These are phyloP conservation scores for human DNA, from an alignment of 2,113 vertebrate genomes.

Conservation along the genomic window DNA sequence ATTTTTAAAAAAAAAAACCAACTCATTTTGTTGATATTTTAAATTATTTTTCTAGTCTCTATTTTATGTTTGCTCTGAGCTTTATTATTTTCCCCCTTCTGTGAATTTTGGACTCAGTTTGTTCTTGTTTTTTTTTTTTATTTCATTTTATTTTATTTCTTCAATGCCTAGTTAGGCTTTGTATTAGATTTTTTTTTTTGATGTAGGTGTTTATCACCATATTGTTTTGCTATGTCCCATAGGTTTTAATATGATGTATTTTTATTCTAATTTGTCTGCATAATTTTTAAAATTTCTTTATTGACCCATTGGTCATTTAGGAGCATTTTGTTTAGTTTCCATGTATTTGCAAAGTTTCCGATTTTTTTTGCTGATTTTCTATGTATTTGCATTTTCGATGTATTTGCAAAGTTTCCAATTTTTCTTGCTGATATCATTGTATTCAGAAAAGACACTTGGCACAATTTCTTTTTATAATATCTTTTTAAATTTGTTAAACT, in stretches of 20 bases:
- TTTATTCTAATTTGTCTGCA: neutral
- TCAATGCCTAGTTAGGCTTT: neutral
- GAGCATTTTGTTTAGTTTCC: too few species aligned
- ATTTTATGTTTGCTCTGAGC: neutral
- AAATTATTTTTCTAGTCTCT: neutral
- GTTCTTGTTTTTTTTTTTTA: too few species aligned
- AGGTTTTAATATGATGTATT: neutral
- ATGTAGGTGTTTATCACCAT: neutral
- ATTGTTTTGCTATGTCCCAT: neutral
- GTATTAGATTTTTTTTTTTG: neutral
- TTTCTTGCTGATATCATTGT: too few species aligned
- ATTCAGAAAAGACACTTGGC: too few species aligned
- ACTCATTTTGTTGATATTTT: neutral
- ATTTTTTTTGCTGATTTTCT: too few species aligned
- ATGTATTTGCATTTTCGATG: too few species aligned
- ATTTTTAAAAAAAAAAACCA: neutral
- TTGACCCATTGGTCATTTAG: neutral
- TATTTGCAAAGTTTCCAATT: too few species aligned
- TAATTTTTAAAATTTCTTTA: neutral
- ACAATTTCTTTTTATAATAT: too few species aligned
- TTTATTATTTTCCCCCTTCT: neutral
- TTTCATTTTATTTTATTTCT: neutral
- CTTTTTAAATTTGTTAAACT: too few species aligned
- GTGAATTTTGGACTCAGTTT: neutral
- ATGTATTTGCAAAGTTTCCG: too few species aligned